Evolutionary conservation across 2,113 vertebrate genomes (phyloP).

Genomic region (Morone chrysops): DNA sequence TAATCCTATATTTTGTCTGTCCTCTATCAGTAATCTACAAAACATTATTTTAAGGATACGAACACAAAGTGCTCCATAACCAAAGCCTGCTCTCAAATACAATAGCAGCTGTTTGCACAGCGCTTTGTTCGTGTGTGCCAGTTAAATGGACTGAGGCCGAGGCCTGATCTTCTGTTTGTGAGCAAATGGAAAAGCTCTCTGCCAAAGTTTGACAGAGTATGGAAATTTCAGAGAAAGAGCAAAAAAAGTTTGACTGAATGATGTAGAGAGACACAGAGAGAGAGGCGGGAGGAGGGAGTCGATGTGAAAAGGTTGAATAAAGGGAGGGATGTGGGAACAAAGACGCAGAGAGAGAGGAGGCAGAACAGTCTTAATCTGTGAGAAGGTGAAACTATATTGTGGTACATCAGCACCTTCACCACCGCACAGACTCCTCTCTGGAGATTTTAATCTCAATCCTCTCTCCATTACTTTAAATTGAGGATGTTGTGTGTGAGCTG

Average conservation of each 20-base stretch:
- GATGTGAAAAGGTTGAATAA: conserved; percentile 23
- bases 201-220: conserved; percentile 60
- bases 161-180: conserved; percentile 39
- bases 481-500: conserved; percentile 13
- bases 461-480: conserved; percentile 47
- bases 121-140: conserved; percentile 38
- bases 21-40: conserved; percentile 11
- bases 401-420: conserved; percentile 41
- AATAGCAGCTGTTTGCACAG: conserved; percentile 35
- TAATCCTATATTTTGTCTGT: neutral
- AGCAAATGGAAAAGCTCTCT: conserved; percentile 51
- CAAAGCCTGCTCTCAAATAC: conserved; percentile 32
- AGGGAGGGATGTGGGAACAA: conserved; percentile 32
- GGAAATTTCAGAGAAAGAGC: conserved; percentile 45
- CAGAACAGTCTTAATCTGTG: conserved; percentile 34
- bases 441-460: conserved; percentile 40
- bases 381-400: conserved; percentile 44
- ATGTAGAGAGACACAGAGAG: neutral
- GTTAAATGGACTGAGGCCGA: conserved; percentile 26
- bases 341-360: conserved; percentile 11
- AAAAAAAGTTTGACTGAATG: conserved; percentile 13
- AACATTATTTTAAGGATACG: conserved; percentile 17
- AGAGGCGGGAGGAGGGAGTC: neutral
- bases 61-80: conserved; percentile 29
- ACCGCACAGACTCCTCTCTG: conserved; percentile 26